These are phyloP conservation scores for Aporophyla nigra DNA, from an alignment of 2,888 invertebrate species.

Conservation along the genomic window DNA sequence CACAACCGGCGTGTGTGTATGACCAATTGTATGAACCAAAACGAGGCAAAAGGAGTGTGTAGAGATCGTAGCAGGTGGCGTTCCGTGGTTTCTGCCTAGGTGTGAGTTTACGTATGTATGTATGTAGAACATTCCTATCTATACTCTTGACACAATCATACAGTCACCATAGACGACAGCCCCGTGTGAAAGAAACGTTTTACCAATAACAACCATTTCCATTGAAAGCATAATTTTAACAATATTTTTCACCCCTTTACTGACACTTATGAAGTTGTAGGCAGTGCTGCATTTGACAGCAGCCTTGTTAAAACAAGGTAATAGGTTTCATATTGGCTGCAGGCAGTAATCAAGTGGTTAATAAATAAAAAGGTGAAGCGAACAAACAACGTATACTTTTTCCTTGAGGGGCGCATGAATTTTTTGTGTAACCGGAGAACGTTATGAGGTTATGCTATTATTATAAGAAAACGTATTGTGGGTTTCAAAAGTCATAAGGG, in stretches of 20 bases:
- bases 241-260: not conserved
- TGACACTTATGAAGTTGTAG: slow-evolving; percentile 12
- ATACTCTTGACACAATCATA: not conserved
- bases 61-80: too few species aligned
- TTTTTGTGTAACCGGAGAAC: slow-evolving; percentile 51
- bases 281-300: slow-evolving; percentile 35
- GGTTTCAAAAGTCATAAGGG: too few species aligned
- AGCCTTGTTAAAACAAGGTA: slow-evolving; percentile 29
- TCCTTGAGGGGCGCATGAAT: slow-evolving; percentile 47
- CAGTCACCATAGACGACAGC: not conserved
- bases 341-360: slow-evolving; percentile 47
- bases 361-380: slow-evolving; percentile 53
- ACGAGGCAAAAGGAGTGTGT: too few species aligned
- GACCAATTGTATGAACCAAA: too few species aligned
- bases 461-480: not conserved
- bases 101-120: too few species aligned
- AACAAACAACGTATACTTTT: slow-evolving; percentile 23
- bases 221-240: not conserved
- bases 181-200: not conserved
- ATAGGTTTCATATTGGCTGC: slow-evolving; percentile 8
- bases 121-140: not conserved
- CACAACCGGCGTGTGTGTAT: too few species aligned
- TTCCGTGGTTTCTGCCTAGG: too few species aligned
- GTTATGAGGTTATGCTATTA: not conserved
- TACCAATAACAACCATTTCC: not conserved